phyloP scores from a whole-genome alignment of 2,797 vertebrate genomes.

The Anguilla megastoma region DNA sequence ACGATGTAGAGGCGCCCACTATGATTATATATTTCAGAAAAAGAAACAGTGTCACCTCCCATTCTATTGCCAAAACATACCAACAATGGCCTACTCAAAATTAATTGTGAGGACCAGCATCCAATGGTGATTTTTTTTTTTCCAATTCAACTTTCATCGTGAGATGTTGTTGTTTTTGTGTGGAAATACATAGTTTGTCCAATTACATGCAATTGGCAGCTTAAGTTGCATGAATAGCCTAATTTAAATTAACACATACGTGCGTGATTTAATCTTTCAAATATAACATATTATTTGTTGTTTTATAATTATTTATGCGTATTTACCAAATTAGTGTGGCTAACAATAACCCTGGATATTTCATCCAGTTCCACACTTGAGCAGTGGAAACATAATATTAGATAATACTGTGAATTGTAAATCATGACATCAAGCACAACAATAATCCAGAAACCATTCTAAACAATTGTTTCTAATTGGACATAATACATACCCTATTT shows the following conservation, averaged over 20 bases:
- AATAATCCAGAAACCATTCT: not conserved
- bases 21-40: conserved; percentile 74
- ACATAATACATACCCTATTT: not conserved
- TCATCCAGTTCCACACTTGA: not conserved
- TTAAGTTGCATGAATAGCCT: no score
- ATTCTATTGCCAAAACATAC: conserved; percentile 60
- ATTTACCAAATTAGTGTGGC: not conserved
- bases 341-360: not conserved
- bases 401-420: not conserved
- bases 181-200: not conserved
- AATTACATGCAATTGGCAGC: no score
- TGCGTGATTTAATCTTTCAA: not conserved
- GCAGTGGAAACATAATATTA: not conserved
- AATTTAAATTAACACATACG: not conserved
- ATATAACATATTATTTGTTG: not conserved
- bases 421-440: conserved; percentile 2
- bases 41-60: conserved; percentile 75
- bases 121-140: not conserved
- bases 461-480: not conserved
- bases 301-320: not conserved
- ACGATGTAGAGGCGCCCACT: conserved; percentile 72
- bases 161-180: not conserved
- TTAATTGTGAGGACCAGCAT: conserved; percentile 38
- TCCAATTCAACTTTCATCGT: not conserved
- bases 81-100: conserved; percentile 67